Evolutionary conservation across 1,140 invertebrate genomes (phyloP).

Genomic region (Drosophila arawakana): DNA sequence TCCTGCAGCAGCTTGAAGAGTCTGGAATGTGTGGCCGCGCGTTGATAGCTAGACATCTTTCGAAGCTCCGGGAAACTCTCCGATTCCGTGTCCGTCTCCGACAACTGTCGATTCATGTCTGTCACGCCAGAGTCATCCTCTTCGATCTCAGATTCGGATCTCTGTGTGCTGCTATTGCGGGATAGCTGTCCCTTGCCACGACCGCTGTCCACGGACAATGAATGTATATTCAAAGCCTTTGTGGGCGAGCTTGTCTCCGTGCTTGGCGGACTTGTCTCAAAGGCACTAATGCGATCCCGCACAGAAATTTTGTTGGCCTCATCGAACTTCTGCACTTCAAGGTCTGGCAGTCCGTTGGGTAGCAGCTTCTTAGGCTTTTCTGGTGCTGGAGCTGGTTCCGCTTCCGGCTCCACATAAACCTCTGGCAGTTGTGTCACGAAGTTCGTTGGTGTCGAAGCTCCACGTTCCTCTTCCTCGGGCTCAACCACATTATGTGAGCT

Average conservation of each 20-base stretch:
- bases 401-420: slow-evolving; percentile 63
- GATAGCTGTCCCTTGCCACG: slow-evolving; percentile 74
- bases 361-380: slow-evolving; percentile 49
- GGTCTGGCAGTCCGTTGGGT: slow-evolving; percentile 66
- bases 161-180: slow-evolving; percentile 80
- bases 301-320: slow-evolving; percentile 76
- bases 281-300: slow-evolving; percentile 77
- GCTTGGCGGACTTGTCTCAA: slow-evolving; percentile 60
- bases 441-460: slow-evolving; percentile 61
- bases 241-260: background rate
- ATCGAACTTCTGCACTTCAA: slow-evolving; percentile 65
- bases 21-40: slow-evolving; percentile 90
- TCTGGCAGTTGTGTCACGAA: slow-evolving; percentile 48
- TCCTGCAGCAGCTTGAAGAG: slow-evolving; percentile 89
- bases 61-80: slow-evolving; percentile 86
- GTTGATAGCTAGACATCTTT: slow-evolving; percentile 87
- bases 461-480: slow-evolving; percentile 59
- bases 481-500: slow-evolving; percentile 10
- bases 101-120: slow-evolving; percentile 89
- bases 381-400: slow-evolving; percentile 25
- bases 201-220: slow-evolving; percentile 73
- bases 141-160: slow-evolving; percentile 86
- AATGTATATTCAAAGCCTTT: slow-evolving; percentile 58
- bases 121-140: slow-evolving; percentile 90
- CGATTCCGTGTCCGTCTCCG: slow-evolving; percentile 88